Base-by-base conservation (phyloP, 2,797 vertebrate genomes). In the Orientallactaga sibirica region DNA sequence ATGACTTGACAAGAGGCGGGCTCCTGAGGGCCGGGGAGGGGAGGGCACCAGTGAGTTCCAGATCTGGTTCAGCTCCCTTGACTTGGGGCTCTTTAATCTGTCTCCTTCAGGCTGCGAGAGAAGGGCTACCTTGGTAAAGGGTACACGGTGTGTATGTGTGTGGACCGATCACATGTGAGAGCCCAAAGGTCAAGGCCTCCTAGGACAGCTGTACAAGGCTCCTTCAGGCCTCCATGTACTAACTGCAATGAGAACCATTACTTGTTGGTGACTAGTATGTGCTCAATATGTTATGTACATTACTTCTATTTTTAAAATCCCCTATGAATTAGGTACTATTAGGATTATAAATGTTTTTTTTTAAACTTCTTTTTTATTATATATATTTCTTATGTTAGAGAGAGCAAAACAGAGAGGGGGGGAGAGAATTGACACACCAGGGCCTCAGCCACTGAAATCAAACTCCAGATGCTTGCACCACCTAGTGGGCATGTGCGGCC, bases 1-100 rank as follows among this genome's bases (percentile, higher is more conserved):
- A 80, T 94, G 96, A 96, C 83, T 94, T 95, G 96, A 97, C 92
- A 29, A 81, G 94, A 92, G 83, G 83, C 48, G 27, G 83, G 95
- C 68, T 86, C 78, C 68, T 62, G 88, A 86, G 96, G 67, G 85
- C 67, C 68, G 78, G 80, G 90, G 33, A 43, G 48, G n/a, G 19
- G 58, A 91, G 55, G 70, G 33, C 52, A 73, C 90, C 77, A 91
- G 91, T 7, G 75, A 77, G 58, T 33, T 92, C 91, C 87, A 95
- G 87, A 71, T 88, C 83, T 95, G 88, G 61, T 64, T 88, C 70
- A 73, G 64, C 71, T 95, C 81, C 75, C 41, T 82, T 77, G 92
- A 80, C 76, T 61, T 61, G 24, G 48, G 76, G 77, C 66, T 86
- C 74, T 95, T 82, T 81, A 92, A 93, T 62, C 86, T 22, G 71